Conservation (phyloP, 2,113 vertebrate genomes). For the Fregetta grallaria region DNA sequence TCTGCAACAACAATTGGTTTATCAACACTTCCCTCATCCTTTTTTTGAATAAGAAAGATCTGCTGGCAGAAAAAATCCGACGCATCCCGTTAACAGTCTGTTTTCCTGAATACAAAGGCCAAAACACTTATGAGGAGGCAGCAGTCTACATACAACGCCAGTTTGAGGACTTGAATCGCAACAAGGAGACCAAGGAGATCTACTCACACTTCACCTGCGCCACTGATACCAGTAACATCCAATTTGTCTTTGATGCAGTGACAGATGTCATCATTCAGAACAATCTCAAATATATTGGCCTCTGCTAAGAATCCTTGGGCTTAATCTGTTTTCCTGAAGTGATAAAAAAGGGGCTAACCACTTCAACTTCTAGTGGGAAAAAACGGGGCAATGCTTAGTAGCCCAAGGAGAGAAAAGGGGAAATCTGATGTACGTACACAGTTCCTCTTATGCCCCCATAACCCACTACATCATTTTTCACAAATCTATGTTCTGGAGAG, state of each 20-base stretch:
- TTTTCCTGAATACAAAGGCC: constrained; percentile 97
- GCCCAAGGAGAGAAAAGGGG: constrained; percentile 43
- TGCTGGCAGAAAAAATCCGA: constrained; percentile 98
- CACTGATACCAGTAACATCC: constrained; percentile 96
- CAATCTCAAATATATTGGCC: constrained; percentile 99
- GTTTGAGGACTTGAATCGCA: constrained; percentile 99
- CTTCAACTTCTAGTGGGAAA: constrained; percentile 25
- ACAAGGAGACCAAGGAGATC: constrained; percentile 99
- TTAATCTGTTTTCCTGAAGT: constrained; percentile 14
- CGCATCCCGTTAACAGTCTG: constrained; percentile 95
- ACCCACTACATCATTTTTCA: neutral
- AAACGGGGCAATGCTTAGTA: constrained; percentile 22
- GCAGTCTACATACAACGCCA: constrained; percentile 98
- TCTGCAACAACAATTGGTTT: constrained; percentile 99
- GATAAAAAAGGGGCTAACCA: constrained; percentile 37
- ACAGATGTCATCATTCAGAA: constrained; percentile 99
- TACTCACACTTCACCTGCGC: constrained; percentile 95
- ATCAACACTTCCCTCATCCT: constrained; percentile 99
- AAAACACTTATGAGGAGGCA: constrained; percentile 97
- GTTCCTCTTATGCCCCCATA: constrained; percentile 29
- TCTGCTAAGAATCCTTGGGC: constrained; percentile 84
- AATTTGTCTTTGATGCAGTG: constrained; percentile 98
- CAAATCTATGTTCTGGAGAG: neutral
- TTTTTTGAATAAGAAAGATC: constrained; percentile 99
- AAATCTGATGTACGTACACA: constrained; percentile 13